Conservation (phyloP, 2,113 vertebrate species). For the Ptilorrhoa leucosticta region DNA sequence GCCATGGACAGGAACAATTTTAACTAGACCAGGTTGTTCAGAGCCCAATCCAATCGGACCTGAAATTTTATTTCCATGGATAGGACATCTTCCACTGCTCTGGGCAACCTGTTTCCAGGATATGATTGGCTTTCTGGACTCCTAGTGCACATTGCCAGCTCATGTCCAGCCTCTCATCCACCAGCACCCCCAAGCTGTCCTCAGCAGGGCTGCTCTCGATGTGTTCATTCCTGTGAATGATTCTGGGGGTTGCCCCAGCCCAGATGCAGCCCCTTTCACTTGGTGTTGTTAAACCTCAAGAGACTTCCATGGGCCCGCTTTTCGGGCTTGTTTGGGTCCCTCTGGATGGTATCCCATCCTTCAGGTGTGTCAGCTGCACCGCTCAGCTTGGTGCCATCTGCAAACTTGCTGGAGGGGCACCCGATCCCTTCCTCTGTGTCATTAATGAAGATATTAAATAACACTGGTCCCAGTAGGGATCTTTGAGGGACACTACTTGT, state of each 20-base stretch:
- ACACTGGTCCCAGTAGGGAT: accelerated
- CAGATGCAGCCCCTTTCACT: neutral
- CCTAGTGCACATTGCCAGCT: neutral
- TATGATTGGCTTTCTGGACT: neutral
- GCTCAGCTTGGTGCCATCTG: neutral
- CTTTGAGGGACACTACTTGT: neutral
- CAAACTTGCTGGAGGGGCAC: neutral
- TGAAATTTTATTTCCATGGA: neutral
- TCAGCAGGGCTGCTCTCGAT: neutral
- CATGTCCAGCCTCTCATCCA: neutral
- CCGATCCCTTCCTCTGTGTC: neutral
- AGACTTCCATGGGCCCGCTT: neutral
- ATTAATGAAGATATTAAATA: neutral
- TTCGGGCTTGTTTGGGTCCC: neutral
- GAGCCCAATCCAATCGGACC: neutral
- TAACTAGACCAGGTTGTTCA: neutral
- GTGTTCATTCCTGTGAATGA: neutral
- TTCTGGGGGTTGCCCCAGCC: accelerated
- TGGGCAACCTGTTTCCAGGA: neutral
- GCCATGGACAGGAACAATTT: neutral
- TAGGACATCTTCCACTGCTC: neutral
- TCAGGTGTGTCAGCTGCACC: neutral
- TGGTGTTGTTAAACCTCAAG: neutral
- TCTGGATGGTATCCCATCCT: neutral
- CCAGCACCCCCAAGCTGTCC: neutral